Base-by-base conservation (phyloP, 2,113 vertebrate genomes). In the Megalops atlanticus region DNA sequence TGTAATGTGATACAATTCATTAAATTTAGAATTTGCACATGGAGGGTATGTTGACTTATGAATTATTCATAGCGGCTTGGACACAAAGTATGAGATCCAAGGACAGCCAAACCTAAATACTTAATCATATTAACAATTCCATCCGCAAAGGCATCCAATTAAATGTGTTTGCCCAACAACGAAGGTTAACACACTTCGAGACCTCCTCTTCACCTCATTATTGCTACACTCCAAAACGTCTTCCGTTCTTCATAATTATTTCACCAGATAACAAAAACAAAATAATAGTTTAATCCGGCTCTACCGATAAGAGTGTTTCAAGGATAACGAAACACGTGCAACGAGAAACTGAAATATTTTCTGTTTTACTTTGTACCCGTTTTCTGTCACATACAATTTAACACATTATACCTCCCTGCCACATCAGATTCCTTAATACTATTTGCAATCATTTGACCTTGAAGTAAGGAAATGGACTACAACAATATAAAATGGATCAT, bases 131-230 rank as follows among this genome's bases (percentile, higher is more conserved):
- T 68, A 38, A 10, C 83, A 43, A 41, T 74, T 76, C 58, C 38
- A 27, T 41, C 35, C 15, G 5, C 52, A 5, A 5, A 68, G 73
- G 31, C 58, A 80, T 47, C 47, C 64, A 41, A 79, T 79, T 72
- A 78, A 77, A 69, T 45, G 6, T 76, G 47, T 76, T 71, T 82
- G 77, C 35, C 18, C 31, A 78, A 79, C 79, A 76, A 68, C 36
- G 39, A 78, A 76, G 73, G 68, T 79, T 84, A 68, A 41, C 35
- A 47, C 38, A 74, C 72, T 52, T 72, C n/a, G 14, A n/a, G 74
- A 77, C 76, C 43, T 69, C 36, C 70, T 14, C 77, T 54, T 81
- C 71, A 77, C 72, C 81, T 78, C 81, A 81, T 84, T 86, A 79
- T 54, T 31, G 71, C 82, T 58, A 72, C 40, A 40, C 31, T 74